These are phyloP conservation scores for Uloborus plumipes DNA, from an alignment of 2,888 invertebrate species.

Conservation along the genomic window DNA sequence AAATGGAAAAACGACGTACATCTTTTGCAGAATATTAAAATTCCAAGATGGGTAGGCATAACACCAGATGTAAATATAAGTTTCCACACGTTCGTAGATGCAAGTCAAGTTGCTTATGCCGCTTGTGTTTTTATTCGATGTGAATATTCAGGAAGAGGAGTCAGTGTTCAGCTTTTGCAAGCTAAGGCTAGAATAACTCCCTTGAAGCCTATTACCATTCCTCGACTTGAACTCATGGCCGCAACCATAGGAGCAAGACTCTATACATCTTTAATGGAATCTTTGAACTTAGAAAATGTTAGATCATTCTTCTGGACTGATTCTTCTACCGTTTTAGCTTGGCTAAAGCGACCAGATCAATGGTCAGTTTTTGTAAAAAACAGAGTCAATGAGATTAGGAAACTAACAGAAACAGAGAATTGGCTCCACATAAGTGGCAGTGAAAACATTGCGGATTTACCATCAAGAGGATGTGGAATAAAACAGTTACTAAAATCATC, in stretches of 20 bases:
- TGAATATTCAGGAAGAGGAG: neutral
- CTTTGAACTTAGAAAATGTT: neutral
- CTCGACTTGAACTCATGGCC: neutral
- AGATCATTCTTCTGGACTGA: neutral
- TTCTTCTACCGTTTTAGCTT: neutral
- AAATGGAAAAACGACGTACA: neutral
- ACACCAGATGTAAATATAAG: neutral
- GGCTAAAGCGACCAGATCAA: conserved; percentile 9
- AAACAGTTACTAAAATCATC: neutral
- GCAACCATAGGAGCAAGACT: conserved; percentile 15
- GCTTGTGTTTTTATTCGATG: neutral
- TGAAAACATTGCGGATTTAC: conserved; percentile 14
- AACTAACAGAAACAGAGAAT: conserved; percentile 1
- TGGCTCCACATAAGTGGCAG: conserved; percentile 5
- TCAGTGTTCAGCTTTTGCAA: neutral
- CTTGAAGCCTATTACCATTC: neutral
- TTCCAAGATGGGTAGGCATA: neutral
- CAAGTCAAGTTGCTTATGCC: neutral
- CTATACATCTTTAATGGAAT: neutral
- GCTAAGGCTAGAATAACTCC: neutral
- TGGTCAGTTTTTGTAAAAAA: conserved; percentile 18
- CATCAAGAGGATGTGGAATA: conserved; percentile 7
- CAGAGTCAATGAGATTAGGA: conserved; percentile 11
- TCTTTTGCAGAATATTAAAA: neutral
- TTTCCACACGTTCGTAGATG: neutral